Conservation (phyloP, 1,140 invertebrate genomes). For the Melitaea cinxia region DNA sequence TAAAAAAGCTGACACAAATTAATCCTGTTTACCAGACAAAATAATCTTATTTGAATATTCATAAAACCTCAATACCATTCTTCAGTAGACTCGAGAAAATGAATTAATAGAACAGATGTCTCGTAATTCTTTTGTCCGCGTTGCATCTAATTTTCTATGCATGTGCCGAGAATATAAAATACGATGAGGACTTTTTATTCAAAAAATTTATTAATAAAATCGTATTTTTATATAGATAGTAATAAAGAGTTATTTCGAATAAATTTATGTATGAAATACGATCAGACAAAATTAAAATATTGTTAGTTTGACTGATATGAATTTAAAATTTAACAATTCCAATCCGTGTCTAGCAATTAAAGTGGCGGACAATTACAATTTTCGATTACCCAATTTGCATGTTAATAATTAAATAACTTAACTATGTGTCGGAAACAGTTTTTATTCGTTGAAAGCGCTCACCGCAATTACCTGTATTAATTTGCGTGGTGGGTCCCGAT, state of each 20-base stretch:
- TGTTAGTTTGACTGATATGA: not conserved
- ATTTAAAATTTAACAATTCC: slow-evolving; percentile 4
- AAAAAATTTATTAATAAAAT: slow-evolving; percentile 1
- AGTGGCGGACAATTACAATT: slow-evolving; percentile 17
- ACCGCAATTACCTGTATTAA: slow-evolving; percentile 61
- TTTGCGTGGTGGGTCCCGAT: slow-evolving; percentile 51
- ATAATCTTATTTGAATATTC: slow-evolving; percentile 66
- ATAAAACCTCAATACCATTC: slow-evolving; percentile 48
- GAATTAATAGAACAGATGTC: slow-evolving; percentile 20
- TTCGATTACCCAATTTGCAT: slow-evolving; percentile 21
- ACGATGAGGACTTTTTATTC: not conserved
- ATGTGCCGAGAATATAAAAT: slow-evolving; percentile 4
- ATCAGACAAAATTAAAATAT: not conserved
- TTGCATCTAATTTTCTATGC: slow-evolving; percentile 9
- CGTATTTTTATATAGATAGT: not conserved
- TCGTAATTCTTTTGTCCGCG: slow-evolving; percentile 9
- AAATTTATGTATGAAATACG: not conserved
- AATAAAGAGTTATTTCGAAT: not conserved
- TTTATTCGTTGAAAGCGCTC: slow-evolving; percentile 52
- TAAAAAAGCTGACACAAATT: slow-evolving; percentile 47
- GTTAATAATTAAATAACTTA: slow-evolving; percentile 42
- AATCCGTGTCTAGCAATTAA: slow-evolving; percentile 18
- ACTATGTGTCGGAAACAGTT: slow-evolving; percentile 43
- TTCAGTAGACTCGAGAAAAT: slow-evolving; percentile 23
- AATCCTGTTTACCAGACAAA: slow-evolving; percentile 58